Base-by-base conservation (phyloP, 2,797 vertebrate genomes). In the Malurus splendens region DNA sequence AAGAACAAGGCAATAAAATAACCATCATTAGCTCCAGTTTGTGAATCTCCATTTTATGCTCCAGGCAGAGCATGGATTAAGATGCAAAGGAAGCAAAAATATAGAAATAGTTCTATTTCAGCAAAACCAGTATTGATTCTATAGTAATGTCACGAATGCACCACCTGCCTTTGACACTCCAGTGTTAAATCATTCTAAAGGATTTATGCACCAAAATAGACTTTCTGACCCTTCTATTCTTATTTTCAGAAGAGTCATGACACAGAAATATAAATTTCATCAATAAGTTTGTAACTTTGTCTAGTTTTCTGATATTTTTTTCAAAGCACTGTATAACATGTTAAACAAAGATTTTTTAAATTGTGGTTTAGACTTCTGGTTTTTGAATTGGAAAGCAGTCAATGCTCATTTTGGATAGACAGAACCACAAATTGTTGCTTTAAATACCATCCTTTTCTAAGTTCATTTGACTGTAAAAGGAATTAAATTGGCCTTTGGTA, bases 401-500 rank as follows among this genome's bases (percentile, higher is more conserved):
- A 6, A 20, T 62, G 51, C 7, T 94, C 45, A 62, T 78, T 93
- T 74, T 78, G 54, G 52, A 76, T 38, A 8, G 30, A 36, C 24
- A 61, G 51, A 89, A 84, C 28, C 55, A 51, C 60, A 86, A 87
- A 76, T 54, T 7, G 14, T 67, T 89, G 17, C 45, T 82, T 90
- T 91, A 92, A 96, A 96, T 90, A 92, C 12, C 50, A 86, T 82
- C 19, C 55, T 71, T 14, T 89, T 96, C 61, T 93, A 94, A 93
- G 75, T 92, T 93, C 32, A 74, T 89, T 95, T 96, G 50, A 86
- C 59, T 89, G 39, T 61, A 79, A 89, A 88, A 93, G 14, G 85
- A 95, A 96, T 96, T 85, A 95, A 95, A 94, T 88, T 95, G 84
- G 60, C 82, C 76, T 80, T 92, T 84, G 89, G 47, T 90, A 93